These are phyloP conservation scores for Darevskia mixta DNA, from an alignment of 2,797 vertebrate species.

Conservation along the genomic window DNA sequence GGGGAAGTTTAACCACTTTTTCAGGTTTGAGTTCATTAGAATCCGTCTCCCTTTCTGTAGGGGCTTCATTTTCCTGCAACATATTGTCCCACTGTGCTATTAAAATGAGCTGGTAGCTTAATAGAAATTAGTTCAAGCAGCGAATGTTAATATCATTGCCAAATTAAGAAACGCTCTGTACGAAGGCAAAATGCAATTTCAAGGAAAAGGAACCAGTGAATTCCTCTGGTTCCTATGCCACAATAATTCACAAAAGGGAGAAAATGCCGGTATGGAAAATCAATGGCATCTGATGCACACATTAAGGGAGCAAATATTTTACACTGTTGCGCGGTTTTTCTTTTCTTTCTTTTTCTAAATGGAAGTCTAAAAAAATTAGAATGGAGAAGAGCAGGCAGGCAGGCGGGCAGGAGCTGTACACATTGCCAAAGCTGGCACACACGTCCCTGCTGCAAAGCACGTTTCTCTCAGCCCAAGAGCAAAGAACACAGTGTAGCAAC, in stretches of 20 bases:
- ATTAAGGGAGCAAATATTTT: neutral
- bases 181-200: neutral
- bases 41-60: neutral
- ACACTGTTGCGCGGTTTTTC: neutral
- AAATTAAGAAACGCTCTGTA: neutral
- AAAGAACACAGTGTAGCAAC: conserved; percentile 25
- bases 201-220: neutral
- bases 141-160: neutral
- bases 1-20: neutral
- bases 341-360: neutral
- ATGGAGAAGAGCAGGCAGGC: conserved; percentile 16
- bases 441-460: conserved; percentile 24
- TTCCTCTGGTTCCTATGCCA: neutral
- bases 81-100: neutral
- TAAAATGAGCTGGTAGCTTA: conserved; percentile 14
- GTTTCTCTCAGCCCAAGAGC: conserved; percentile 31
- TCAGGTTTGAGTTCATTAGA: neutral
- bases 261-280: neutral
- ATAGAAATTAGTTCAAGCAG: neutral
- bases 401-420: conserved; percentile 1
- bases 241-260: conserved; percentile 11
- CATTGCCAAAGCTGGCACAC: conserved; percentile 12
- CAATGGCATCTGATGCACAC: neutral
- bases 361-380: conserved; percentile 15
- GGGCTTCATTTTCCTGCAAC: neutral